These are phyloP conservation scores for Eupeodes latifasciatus DNA, from an alignment of 2,888 invertebrate species.

Conservation along the genomic window DNA sequence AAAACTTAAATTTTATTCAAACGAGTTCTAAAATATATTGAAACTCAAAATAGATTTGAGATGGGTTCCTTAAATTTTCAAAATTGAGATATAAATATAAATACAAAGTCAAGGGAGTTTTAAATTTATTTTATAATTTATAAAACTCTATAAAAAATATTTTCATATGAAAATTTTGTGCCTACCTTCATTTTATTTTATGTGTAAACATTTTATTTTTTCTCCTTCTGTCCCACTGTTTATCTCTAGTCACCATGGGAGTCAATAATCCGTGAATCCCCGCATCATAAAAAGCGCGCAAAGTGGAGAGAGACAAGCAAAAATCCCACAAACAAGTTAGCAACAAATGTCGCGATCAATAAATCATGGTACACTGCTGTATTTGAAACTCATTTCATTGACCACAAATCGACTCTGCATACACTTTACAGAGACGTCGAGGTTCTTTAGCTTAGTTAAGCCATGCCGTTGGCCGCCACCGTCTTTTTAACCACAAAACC, in stretches of 20 bases:
- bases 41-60: too few relatives aligned
- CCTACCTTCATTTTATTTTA: too few relatives aligned
- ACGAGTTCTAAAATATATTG: too few relatives aligned
- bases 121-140: too few relatives aligned
- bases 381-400: conserved; percentile 53
- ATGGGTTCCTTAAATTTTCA: too few relatives aligned
- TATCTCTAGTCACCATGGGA: background rate
- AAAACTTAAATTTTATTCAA: too few relatives aligned
- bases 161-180: too few relatives aligned
- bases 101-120: too few relatives aligned
- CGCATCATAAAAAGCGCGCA: background rate
- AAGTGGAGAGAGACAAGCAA: background rate
- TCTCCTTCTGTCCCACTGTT: background rate
- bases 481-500: conserved; percentile 23
- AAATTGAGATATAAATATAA: too few relatives aligned
- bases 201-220: too few relatives aligned
- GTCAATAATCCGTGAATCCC: conserved; percentile 45
- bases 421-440: background rate
- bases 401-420: conserved; percentile 53
- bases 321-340: conserved; percentile 18
- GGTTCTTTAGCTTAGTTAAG: background rate
- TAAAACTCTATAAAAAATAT: too few relatives aligned
- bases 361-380: conserved; percentile 49
- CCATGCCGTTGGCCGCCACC: background rate
- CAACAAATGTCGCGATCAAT: conserved; percentile 58